These are phyloP conservation scores for Kradibia gibbosae DNA, from an alignment of 1,140 invertebrate genomes.

Conservation along the genomic window DNA sequence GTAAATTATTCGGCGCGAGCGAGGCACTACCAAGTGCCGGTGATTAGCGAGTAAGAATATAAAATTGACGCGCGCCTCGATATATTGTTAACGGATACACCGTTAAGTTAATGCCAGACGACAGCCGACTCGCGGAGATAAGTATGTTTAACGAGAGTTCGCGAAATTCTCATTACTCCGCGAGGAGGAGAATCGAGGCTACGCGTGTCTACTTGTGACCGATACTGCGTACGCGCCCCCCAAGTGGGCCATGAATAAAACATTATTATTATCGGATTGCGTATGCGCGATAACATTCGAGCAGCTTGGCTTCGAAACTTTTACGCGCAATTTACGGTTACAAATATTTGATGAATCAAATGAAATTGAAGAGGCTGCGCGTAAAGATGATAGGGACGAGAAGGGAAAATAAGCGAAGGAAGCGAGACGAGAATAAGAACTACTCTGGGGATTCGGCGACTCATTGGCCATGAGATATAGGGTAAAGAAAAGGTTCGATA, in stretches of 20 bases:
- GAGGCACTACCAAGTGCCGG: too few species aligned
- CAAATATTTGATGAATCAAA: slow-evolving; percentile 48
- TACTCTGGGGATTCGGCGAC: slow-evolving; percentile 59
- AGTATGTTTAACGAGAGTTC: too few species aligned
- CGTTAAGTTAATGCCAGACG: too few species aligned
- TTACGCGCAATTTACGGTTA: slow-evolving; percentile 45
- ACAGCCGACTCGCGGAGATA: too few species aligned
- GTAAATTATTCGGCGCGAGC: too few species aligned
- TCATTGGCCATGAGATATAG: slow-evolving; percentile 72
- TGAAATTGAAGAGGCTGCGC: slow-evolving; percentile 29
- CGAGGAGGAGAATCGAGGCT: too few species aligned
- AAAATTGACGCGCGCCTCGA: too few species aligned
- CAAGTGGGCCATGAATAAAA: slow-evolving; percentile 11
- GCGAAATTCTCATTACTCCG: too few species aligned
- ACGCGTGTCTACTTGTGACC: too few species aligned
- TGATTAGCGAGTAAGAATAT: too few species aligned
- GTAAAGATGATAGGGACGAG: slow-evolving; percentile 51
- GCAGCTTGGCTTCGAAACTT: slow-evolving; percentile 36
- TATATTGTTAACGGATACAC: too few species aligned
- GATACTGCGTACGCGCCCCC: too few species aligned
- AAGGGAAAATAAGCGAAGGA: slow-evolving; percentile 40
- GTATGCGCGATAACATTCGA: not conserved
- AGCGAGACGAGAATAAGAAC: slow-evolving; percentile 51
- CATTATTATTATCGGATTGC: not conserved
- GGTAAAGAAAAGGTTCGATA: slow-evolving; percentile 72